phyloP scores from a whole-genome alignment of 1,140 invertebrate genomes.

The Diplogasteroides magnus region DNA sequence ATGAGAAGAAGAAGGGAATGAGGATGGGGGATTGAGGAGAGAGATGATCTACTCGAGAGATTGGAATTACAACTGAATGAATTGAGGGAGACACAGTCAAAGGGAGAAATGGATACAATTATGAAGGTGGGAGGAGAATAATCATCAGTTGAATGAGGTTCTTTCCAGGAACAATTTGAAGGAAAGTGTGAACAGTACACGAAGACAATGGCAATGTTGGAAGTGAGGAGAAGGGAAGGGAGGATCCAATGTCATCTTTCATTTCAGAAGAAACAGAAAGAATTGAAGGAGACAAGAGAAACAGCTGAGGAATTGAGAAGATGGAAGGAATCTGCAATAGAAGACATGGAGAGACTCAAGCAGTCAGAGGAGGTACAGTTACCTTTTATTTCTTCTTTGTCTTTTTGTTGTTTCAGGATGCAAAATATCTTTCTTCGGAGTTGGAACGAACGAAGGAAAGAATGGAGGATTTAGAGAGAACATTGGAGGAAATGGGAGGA shows the following conservation, averaged over 20 bases:
- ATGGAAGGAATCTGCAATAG: constrained; percentile 12
- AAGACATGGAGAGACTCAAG: constrained; percentile 11
- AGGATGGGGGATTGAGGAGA: background rate
- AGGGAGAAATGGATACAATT: background rate
- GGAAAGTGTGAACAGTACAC: constrained; percentile 7
- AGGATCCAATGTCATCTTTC: constrained; percentile 11
- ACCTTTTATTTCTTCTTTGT: too few species aligned
- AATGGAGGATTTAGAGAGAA: constrained; percentile 24
- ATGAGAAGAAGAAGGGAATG: background rate
- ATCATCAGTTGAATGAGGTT: background rate
- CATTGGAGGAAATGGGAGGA: constrained; percentile 38
- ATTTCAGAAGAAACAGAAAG: constrained; percentile 32
- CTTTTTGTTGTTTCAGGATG: too few species aligned
- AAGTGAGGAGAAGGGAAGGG: constrained; percentile 21
- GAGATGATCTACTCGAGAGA: background rate
- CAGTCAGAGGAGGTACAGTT: constrained; percentile 17
- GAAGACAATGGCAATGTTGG: background rate
- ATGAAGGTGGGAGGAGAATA: too few species aligned
- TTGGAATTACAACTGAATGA: constrained; percentile 1
- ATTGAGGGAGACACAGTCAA: background rate
- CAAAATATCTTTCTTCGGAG: too few species aligned
- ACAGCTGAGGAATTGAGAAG: constrained; percentile 14
- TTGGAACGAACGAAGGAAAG: constrained; percentile 24
- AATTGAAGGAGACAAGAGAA: constrained; percentile 30
- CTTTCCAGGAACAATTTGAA: constrained; percentile 3